phyloP scores from a whole-genome alignment of 37 sponge, comb jelly and placozoan genomes.

The Beroe ovata region DNA sequence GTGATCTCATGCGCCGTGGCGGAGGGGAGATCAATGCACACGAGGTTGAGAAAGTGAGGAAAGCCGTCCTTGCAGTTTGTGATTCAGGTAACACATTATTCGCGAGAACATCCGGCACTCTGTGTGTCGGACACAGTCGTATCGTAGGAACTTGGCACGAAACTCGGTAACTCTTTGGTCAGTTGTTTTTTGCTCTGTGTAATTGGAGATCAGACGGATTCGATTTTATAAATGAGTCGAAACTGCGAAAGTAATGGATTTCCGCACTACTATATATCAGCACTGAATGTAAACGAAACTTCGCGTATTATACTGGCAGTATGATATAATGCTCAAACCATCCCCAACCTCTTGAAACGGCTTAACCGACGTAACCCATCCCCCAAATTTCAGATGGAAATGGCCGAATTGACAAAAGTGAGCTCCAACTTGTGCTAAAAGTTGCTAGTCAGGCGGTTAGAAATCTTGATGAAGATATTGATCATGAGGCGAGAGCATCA shows the following conservation, averaged over 20 bases:
- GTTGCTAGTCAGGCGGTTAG: slow-evolving; percentile 54
- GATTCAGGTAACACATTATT: slow-evolving; percentile 66
- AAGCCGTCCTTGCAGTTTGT: slow-evolving; percentile 43
- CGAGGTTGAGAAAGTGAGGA: slow-evolving; percentile 32
- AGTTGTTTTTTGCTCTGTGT: no score
- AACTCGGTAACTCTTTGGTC: no score
- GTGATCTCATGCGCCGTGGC: slow-evolving; percentile 20
- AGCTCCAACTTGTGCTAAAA: slow-evolving; percentile 45
- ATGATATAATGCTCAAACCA: not conserved
- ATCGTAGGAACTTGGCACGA: no score
- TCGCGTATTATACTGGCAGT: no score
- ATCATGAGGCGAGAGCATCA: no score
- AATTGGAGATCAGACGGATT: no score
- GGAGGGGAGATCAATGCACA: slow-evolving; percentile 49
- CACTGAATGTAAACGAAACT: no score
- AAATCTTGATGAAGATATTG: not conserved
- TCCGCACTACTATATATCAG: no score
- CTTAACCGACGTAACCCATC: not conserved
- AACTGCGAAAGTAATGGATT: no score
- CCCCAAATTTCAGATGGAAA: slow-evolving; percentile 36
- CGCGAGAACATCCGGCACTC: no score
- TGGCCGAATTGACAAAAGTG: slow-evolving; percentile 49
- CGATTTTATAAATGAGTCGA: no score
- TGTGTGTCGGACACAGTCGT: no score
- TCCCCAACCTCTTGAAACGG: not conserved